Conservation (phyloP, 2,888 invertebrate genomes). For the Ochropleura plecta region DNA sequence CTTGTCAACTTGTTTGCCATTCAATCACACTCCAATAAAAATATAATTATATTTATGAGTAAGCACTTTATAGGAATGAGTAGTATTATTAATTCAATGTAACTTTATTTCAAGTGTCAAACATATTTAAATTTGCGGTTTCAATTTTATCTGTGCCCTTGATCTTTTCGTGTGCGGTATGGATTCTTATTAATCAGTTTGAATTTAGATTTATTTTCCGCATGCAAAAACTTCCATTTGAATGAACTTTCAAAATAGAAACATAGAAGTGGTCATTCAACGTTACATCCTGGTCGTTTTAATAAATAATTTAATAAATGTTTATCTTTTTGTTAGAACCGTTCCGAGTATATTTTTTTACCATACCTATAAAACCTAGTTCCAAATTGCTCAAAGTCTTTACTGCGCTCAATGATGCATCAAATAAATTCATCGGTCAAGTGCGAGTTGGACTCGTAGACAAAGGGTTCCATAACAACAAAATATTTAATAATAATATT, state of each 20-base stretch:
- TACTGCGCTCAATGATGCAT: neutral
- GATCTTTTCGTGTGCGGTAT: constrained; percentile 18
- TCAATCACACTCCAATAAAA: constrained; percentile 11
- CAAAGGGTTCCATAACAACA: no score
- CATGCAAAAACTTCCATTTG: neutral
- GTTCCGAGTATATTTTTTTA: neutral
- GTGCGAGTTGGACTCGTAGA: no score
- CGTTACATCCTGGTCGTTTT: neutral
- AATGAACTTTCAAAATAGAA: constrained; percentile 7
- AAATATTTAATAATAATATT: no score
- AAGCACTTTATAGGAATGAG: constrained; percentile 12
- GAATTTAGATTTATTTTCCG: constrained; percentile 16
- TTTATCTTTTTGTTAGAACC: neutral
- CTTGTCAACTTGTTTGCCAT: neutral
- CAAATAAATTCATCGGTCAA: neutral
- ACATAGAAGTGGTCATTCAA: neutral
- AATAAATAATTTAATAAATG: neutral
- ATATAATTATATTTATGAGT: neutral
- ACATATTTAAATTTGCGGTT: constrained; percentile 5
- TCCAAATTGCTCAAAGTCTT: neutral
- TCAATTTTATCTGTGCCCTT: constrained; percentile 12
- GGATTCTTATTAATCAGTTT: constrained; percentile 3
- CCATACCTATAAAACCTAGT: neutral
- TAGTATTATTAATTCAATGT: constrained; percentile 17
- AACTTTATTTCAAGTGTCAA: constrained; percentile 32